Conservation (phyloP, 2,888 invertebrate species). For the Gandaritis pyraliata region DNA sequence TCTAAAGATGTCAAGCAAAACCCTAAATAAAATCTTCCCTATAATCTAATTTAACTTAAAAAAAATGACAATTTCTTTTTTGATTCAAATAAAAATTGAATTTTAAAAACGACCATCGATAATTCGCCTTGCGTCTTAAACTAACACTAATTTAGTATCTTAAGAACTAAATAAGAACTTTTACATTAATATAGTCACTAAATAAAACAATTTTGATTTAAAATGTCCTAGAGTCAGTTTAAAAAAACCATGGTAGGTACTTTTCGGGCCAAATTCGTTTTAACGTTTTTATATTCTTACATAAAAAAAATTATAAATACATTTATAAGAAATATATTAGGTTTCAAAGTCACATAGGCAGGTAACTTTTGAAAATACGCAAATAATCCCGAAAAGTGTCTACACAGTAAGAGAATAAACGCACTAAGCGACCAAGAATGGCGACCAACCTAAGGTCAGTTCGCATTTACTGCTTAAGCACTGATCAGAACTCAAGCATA, state of each 20-base stretch:
- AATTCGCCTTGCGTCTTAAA: background rate
- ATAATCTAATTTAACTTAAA: background rate
- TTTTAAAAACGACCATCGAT: background rate
- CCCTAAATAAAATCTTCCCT: background rate
- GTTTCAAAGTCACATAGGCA: background rate
- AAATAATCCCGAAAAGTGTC: no score
- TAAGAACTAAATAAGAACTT: conserved; percentile 31
- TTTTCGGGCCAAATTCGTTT: background rate
- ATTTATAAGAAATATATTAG: background rate
- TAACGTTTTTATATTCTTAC: background rate
- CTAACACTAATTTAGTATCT: conserved; percentile 15
- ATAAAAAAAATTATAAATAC: no score
- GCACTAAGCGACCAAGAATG: no score
- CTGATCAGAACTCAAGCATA: no score
- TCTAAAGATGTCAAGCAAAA: background rate
- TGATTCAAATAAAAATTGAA: background rate
- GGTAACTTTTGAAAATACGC: no score
- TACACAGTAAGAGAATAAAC: no score
- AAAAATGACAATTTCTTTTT: background rate
- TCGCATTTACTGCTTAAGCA: no score
- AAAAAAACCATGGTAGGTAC: background rate
- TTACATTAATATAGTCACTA: conserved; percentile 9
- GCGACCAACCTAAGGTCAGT: no score
- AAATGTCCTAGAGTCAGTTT: background rate
- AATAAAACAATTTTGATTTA: conserved; percentile 8